A percentile compares a stretch with the other conserved stretches of the same genome.
These are phyloP conservation scores for Cochlearius cochlearius DNA, from an alignment of 2,113 vertebrate species.

Conservation along the genomic window DNA sequence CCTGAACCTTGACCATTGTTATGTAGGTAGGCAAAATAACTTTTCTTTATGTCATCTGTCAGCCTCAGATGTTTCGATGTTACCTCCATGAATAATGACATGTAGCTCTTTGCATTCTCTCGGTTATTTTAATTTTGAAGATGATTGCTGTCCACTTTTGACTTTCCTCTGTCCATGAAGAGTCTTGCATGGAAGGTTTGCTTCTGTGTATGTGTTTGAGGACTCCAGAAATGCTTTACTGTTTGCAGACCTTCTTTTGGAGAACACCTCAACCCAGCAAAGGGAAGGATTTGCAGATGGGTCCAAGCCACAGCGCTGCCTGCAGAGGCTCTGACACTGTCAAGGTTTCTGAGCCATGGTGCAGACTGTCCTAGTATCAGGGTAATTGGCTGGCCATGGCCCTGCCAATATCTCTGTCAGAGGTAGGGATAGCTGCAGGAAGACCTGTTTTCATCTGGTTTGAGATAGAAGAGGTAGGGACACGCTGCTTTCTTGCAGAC, in stretches of 20 bases:
- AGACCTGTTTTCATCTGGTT: background rate
- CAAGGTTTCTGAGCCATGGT: background rate
- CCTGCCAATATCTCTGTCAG: background rate
- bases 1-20: conserved; percentile 86
- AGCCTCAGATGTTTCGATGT: conserved; percentile 71
- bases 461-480: background rate
- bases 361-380: background rate
- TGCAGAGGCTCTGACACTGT: background rate
- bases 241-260: background rate
- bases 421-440: background rate
- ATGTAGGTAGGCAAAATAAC: conserved; percentile 96
- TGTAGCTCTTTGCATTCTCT: conserved; percentile 46
- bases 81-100: conserved; percentile 57
- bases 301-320: background rate
- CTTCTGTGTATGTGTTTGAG: conserved; percentile 7
- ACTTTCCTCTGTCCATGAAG: conserved; percentile 15
- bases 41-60: conserved; percentile 82
- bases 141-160: conserved; percentile 23
- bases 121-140: conserved; percentile 40
- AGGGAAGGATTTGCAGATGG: background rate
- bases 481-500: background rate
- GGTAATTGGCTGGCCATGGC: background rate
- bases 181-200: background rate
- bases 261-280: background rate
- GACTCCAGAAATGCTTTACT: conserved; percentile 58